Conservation (phyloP, 2,797 vertebrate species). For the Alca torda region DNA sequence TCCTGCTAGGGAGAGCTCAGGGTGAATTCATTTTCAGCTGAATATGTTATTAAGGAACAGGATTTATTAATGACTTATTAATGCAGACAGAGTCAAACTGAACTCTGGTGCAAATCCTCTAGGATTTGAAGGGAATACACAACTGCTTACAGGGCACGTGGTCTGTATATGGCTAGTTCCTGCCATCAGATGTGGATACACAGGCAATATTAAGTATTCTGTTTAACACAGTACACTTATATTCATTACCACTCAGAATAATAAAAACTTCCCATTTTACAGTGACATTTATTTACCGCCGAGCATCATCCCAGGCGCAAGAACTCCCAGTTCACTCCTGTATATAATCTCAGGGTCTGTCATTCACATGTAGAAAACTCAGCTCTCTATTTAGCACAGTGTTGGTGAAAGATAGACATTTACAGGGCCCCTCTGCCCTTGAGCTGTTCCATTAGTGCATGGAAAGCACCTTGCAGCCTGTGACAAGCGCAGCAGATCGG, state of each 20-base stretch:
- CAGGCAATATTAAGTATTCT: conserved; percentile 70
- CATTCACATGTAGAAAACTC: conserved; percentile 79
- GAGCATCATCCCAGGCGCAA: conserved; percentile 35
- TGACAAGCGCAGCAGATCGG: conserved; percentile 99
- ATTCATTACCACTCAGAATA: conserved; percentile 76
- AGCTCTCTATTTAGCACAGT: conserved; percentile 79
- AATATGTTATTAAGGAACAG: conserved; percentile 72
- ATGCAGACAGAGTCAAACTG: conserved; percentile 57
- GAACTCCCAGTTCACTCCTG: conserved; percentile 63
- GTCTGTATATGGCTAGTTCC: conserved; percentile 22
- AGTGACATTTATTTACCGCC: conserved; percentile 65
- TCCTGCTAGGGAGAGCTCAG: conserved; percentile 46
- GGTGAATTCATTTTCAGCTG: conserved; percentile 65
- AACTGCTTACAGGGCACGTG: not conserved
- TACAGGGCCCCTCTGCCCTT: conserved; percentile 91
- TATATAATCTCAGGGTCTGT: conserved; percentile 76
- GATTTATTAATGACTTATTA: conserved; percentile 75
- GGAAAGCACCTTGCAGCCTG: conserved; percentile 99
- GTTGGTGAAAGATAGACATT: conserved; percentile 82
- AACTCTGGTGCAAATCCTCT: conserved; percentile 7
- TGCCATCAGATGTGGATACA: conserved; percentile 71
- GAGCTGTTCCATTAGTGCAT: conserved; percentile 99
- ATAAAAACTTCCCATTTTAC: conserved; percentile 71
- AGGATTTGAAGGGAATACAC: not conserved
- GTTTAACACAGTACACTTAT: conserved; percentile 70